Evolutionary conservation across 2,888 invertebrate species (phyloP), one percentile per base, ranked within the genome.

Genomic region (Epinotia demarniana): DNA sequence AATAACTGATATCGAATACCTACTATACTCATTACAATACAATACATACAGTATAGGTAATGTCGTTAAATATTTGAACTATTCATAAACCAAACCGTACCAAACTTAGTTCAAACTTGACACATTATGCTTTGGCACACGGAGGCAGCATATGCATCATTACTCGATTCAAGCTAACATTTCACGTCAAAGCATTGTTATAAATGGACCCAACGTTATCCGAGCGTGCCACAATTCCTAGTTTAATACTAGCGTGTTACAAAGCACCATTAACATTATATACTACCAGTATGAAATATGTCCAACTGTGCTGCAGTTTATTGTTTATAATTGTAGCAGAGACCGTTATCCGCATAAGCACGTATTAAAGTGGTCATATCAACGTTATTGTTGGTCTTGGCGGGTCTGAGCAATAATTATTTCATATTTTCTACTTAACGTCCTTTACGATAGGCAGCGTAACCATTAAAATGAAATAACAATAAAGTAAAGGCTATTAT

Each of bases 241-340:
- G 66, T 71, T 43, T 70, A 66, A 66, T 61, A 61, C 61, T 57
- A 57, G 68, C 69, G 43, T 60, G 60, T 60, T 66, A 71, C 75
- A 75, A 72, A 71, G 71, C 75, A 53, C 57, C 74, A 69, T 74
- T 74, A 69, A 74, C 66, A 49, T 67, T 67, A 75, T 75, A 67
- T 61, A 75, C 71, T 75, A 18, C 18, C 33, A 72, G 66, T 75
- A 71, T 75, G 75, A 75, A 71, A 75, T 72, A 72, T 61, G 75
- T 53, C 60, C 71, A 43, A 71, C 61, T 61, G 53, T 60, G 67
- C 46, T 60, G 39, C 55, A 55, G 71, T 75, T 69, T 75, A 75
- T 75, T 71, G 71, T 75, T 75, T 75, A 71, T 71, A 74, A 74
- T 70, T 60, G 66, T 46, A 49, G 23, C 61, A 61, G 60, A 23